Evolutionary conservation across 2,113 vertebrate species (phyloP).

Genomic region (Morone chrysops): DNA sequence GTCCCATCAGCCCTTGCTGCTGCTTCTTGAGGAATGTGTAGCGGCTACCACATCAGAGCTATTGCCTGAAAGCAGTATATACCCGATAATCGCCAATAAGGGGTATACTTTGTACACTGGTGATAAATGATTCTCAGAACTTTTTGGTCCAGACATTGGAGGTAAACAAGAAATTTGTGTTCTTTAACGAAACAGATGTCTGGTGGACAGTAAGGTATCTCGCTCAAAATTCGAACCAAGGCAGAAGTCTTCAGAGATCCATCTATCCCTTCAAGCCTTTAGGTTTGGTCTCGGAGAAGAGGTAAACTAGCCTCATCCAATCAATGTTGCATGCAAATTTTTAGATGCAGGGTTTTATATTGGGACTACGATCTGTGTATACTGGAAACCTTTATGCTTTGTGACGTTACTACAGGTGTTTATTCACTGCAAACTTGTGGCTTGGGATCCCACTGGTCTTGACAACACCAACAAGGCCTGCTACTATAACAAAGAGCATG

Average conservation of each 20-base stretch:
- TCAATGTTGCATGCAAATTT: background rate
- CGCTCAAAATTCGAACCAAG: slow-evolving; percentile 79
- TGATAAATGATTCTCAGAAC: accelerated
- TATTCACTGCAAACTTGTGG: slow-evolving; percentile 80
- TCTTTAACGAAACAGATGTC: slow-evolving; percentile 75
- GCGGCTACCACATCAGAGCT: slow-evolving; percentile 68
- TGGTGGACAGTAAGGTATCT: slow-evolving; percentile 78
- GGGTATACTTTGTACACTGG: slow-evolving; percentile 68
- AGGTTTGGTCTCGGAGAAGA: slow-evolving; percentile 75
- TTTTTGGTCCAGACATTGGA: accelerated
- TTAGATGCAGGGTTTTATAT: background rate
- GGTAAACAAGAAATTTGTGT: background rate
- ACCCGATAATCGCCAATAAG: slow-evolving; percentile 83
- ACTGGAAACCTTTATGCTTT: background rate
- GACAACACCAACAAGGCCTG: slow-evolving; percentile 82
- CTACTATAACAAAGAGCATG: slow-evolving; percentile 74
- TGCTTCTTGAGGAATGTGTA: slow-evolving; percentile 83
- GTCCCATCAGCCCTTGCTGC: slow-evolving; percentile 73
- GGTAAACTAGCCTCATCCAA: slow-evolving; percentile 49
- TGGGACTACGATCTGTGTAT: background rate
- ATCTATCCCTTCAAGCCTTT: slow-evolving; percentile 81
- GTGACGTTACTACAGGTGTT: slow-evolving; percentile 74
- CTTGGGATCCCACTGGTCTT: slow-evolving; percentile 76
- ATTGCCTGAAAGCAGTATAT: slow-evolving; percentile 23
- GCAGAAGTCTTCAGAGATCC: slow-evolving; percentile 60